Evolutionary conservation across 2,113 vertebrate genomes (phyloP), one percentile per base, ranked within the genome.

Genomic region (Pseudorectes ferrugineus): DNA sequence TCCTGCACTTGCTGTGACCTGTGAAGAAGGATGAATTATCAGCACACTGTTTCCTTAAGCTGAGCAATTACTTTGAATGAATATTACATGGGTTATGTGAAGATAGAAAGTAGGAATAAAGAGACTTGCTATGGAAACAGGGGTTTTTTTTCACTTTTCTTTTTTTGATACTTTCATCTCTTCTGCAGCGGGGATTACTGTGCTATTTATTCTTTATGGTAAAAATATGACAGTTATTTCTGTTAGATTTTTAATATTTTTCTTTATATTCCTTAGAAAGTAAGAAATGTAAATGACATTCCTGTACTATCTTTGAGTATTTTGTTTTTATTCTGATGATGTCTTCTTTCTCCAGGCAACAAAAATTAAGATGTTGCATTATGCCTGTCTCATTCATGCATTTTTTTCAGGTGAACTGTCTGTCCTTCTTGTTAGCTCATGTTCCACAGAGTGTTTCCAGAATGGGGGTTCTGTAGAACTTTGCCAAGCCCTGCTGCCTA

Each of bases 91-190:
- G 46, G 4, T 46, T 70, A 59, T 61, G 24, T 72, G 72, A 78
- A 82, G 26, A 51, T 11, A 45, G 11, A 91, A 94, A 63, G 38
- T 8, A 31, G 51, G 38, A 81, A 49, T 70, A 54, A 49, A 79
- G 21, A 80, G 26, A 57, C 63, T 86, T 81, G 38, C 57, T 72
- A 57, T 46, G 42, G 52, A 91, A 88, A 70, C 9, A 8, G 23
- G 1, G 1, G 0, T 13, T 29, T 54, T n/a, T 19, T 20, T 67
- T 10, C 11, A 8, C 10, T 40, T 54, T n/a, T 33, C 26, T 43
- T 62, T 43, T 40, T 10, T 38, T 25, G 9, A 84, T 66, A 24
- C 26, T 58, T 75, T 87, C 10, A 51, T 76, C 24, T 74, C 48
- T 79, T 85, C 65, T 85, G 65, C 36, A 46, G 25, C 65, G 38